Conservation (phyloP, 2,797 vertebrate genomes). For the Rhincodon typus region DNA sequence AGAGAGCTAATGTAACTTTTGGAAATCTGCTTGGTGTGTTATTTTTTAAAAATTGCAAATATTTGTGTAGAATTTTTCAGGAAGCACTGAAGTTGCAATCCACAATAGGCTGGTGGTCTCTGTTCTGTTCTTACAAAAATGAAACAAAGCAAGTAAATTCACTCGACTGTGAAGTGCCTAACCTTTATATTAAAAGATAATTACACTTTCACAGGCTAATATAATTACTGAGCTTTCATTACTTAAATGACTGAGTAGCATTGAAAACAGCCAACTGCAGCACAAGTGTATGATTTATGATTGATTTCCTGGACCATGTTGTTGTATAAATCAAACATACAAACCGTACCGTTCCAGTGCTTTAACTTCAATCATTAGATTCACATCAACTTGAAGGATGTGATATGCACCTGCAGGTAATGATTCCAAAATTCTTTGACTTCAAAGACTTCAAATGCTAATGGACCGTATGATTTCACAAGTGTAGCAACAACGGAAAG, state of each 20-base stretch:
- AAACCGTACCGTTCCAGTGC: background rate
- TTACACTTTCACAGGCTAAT: background rate
- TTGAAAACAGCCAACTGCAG: background rate
- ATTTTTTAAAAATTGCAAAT: background rate
- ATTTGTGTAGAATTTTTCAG: background rate
- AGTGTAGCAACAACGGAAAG: background rate
- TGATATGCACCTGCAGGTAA: background rate
- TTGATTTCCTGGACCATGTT: background rate
- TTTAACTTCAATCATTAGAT: background rate
- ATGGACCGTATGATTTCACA: background rate
- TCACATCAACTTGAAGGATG: no score
- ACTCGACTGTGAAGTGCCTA: background rate
- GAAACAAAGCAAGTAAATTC: background rate
- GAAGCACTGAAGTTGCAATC: background rate
- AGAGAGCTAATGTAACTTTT: background rate
- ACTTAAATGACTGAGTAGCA: background rate
- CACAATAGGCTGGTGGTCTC: background rate
- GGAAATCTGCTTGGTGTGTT: background rate
- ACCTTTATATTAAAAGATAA: background rate
- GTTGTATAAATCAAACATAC: background rate
- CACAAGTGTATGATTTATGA: background rate
- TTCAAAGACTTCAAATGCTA: constrained; percentile 8
- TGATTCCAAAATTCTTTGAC: constrained; percentile 11
- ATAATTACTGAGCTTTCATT: background rate
- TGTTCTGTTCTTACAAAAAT: background rate